Conservation (phyloP, 2,113 vertebrate species). For the Salminus brasiliensis region DNA sequence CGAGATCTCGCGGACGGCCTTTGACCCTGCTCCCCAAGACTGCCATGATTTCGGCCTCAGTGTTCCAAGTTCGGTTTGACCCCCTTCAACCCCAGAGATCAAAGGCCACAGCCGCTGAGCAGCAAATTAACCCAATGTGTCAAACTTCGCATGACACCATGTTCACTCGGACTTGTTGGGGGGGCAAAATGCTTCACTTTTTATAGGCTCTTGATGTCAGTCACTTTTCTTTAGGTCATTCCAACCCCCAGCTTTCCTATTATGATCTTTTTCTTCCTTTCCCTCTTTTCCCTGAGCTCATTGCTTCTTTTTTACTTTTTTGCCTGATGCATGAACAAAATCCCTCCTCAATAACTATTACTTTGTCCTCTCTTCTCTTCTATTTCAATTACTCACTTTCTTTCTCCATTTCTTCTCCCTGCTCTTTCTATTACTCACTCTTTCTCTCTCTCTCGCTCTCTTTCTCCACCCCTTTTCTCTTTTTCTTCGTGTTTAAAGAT, state of each 20-base stretch:
- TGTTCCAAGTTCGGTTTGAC: conserved; percentile 70
- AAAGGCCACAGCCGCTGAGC: conserved; percentile 75
- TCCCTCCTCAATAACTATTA: neutral
- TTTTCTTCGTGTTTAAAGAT: conserved; percentile 79
- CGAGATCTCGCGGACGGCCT: conserved; percentile 72
- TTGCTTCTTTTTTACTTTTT: conserved; percentile 5
- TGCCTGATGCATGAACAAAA: conserved; percentile 18
- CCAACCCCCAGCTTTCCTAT: conserved; percentile 49
- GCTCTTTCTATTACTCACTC: conserved; percentile 31
- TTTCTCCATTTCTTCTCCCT: neutral
- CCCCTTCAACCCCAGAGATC: conserved; percentile 68
- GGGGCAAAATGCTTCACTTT: conserved; percentile 56
- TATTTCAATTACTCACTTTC: neutral
- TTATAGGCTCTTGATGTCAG: conserved; percentile 51
- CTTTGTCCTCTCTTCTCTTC: conserved; percentile 43
- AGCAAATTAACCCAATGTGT: conserved; percentile 86
- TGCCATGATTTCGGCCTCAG: conserved; percentile 79
- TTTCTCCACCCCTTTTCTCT: conserved; percentile 51
- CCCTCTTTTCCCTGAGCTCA: conserved; percentile 46
- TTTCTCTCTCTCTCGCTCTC: conserved; percentile 31
- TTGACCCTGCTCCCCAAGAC: conserved; percentile 74
- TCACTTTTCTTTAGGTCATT: conserved; percentile 49
- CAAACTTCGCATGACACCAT: conserved; percentile 80
- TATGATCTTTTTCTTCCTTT: conserved; percentile 44
- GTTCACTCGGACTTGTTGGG: conserved; percentile 65